phyloP scores from a whole-genome alignment of 2,113 vertebrate genomes.

The Excalfactoria chinensis region DNA sequence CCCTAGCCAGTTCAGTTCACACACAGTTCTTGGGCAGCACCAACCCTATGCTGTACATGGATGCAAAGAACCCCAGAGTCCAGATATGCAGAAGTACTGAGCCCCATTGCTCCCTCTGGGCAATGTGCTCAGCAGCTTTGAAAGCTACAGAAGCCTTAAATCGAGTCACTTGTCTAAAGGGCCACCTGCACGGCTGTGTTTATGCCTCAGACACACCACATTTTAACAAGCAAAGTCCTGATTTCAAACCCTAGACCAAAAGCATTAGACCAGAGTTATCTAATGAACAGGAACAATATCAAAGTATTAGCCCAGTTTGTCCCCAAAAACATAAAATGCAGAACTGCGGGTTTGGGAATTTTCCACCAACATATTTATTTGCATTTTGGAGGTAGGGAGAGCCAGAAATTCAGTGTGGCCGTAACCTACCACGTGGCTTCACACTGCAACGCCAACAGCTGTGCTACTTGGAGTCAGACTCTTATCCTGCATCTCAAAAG shows the following conservation, averaged over 20 bases:
- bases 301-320: not conserved
- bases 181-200: not conserved
- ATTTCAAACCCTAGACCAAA: not conserved
- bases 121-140: not conserved
- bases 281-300: not conserved
- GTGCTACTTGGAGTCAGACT: not conserved
- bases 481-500: not conserved
- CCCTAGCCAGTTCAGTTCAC: not conserved
- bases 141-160: not conserved
- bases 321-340: not conserved
- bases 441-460: not conserved
- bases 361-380: conserved; percentile 12
- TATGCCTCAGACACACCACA: not conserved
- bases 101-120: not conserved
- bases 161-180: not conserved
- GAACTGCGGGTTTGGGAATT: not conserved
- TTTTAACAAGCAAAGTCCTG: not conserved
- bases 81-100: not conserved
- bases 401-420: not conserved
- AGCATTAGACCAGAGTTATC: not conserved
- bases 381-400: not conserved
- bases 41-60: not conserved
- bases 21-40: not conserved
- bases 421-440: not conserved
- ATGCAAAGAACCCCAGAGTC: not conserved